phyloP scores from a whole-genome alignment of 2,888 invertebrate genomes.

The Spisula subtruncata region DNA sequence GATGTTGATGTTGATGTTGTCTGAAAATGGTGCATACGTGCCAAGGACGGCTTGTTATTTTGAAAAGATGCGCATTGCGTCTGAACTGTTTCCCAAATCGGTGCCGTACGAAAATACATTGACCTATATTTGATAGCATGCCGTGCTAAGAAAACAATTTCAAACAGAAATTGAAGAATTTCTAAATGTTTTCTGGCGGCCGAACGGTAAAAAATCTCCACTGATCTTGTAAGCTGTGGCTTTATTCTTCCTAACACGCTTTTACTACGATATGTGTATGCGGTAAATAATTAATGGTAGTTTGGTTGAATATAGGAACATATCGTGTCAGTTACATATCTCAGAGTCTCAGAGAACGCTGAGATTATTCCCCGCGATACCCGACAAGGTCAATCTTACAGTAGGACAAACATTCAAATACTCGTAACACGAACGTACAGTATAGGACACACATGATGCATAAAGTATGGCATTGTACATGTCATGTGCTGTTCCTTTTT shows the following conservation, averaged over 20 bases:
- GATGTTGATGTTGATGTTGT: too few species aligned
- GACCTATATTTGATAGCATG: background rate
- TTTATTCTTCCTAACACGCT: background rate
- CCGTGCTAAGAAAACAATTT: background rate
- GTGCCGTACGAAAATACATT: background rate
- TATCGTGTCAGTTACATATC: slow-evolving; percentile 4
- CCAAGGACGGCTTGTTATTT: background rate
- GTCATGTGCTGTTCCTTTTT: too few species aligned
- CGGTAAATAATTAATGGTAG: background rate
- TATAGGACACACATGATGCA: too few species aligned
- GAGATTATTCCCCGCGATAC: background rate
- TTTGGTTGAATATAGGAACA: background rate
- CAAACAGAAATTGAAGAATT: background rate
- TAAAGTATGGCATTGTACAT: too few species aligned
- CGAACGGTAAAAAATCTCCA: background rate
- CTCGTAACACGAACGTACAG: too few species aligned
- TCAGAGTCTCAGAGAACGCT: background rate
- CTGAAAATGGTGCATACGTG: too few species aligned
- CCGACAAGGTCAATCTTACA: too few species aligned
- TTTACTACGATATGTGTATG: background rate
- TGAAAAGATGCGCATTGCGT: background rate
- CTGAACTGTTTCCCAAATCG: background rate
- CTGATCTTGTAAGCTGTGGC: background rate
- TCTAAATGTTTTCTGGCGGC: background rate
- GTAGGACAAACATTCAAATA: too few species aligned